Evolutionary conservation across 2,888 invertebrate species (phyloP).

Genomic region (Athrips mouffetella): DNA sequence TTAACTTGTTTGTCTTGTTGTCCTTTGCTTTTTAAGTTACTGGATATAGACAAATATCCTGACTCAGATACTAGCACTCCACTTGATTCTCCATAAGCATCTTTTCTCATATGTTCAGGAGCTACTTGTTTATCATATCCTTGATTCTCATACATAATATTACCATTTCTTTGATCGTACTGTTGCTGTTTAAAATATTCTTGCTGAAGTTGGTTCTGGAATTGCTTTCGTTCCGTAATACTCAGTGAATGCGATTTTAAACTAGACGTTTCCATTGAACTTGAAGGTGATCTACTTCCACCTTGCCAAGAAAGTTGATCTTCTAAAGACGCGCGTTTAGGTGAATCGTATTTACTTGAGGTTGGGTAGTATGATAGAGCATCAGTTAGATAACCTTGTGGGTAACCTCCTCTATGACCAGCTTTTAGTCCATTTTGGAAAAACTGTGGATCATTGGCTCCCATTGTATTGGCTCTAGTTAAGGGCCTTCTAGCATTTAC

Average conservation of each 20-base stretch:
- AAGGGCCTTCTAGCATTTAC: constrained; percentile 70
- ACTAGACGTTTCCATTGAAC: constrained; percentile 78
- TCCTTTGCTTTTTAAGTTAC: constrained; percentile 77
- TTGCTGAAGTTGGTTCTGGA: constrained; percentile 75
- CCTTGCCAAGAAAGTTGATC: constrained; percentile 81
- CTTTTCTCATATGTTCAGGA: constrained; percentile 56
- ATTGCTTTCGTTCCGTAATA: constrained; percentile 74
- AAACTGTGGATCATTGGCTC: constrained; percentile 70
- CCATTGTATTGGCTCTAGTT: constrained; percentile 79
- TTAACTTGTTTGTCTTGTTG: constrained; percentile 78
- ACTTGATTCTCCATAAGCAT: constrained; percentile 64
- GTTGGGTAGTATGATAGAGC: constrained; percentile 90
- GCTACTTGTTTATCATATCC: constrained; percentile 52
- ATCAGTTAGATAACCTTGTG: constrained; percentile 86
- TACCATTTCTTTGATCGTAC: constrained; percentile 73
- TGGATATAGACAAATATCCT: constrained; percentile 86
- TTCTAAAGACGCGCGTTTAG: constrained; percentile 77
- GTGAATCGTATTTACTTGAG: constrained; percentile 79
- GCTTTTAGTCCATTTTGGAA: constrained; percentile 83
- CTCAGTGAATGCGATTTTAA: constrained; percentile 78
- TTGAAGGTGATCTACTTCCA: constrained; percentile 78
- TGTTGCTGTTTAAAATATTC: constrained; percentile 76
- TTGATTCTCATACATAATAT: constrained; percentile 58
- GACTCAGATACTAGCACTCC: constrained; percentile 86
- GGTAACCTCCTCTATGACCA: constrained; percentile 83